Evolutionary conservation across 2,888 invertebrate genomes (phyloP), one percentile per base, ranked within the genome.

Genomic region (Ichneumoninae sp.): DNA sequence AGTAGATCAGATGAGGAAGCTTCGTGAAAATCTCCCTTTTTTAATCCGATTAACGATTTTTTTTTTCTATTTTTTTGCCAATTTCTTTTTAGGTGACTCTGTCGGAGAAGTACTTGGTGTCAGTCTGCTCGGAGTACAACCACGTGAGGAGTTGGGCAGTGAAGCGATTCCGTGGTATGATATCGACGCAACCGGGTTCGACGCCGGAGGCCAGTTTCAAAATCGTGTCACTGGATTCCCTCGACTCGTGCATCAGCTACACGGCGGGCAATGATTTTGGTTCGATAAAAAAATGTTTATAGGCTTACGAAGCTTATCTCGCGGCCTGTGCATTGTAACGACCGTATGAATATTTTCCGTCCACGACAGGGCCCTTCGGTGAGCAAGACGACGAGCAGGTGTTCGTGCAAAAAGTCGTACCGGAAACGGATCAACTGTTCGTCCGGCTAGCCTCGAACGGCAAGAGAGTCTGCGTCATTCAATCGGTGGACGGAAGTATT

Each of bases 371-470:
- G 5, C 99, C 99, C 0, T 99, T 98, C 93, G 99, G 99, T 0
- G 99, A 99, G 92, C 98, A 98, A 93, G 98, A 99, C 92, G 99
- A 99, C 92, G 98, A 99, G 91, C 99, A 98, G 95, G 97, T 99
- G 84, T 99, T 99, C 92, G 97, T 99, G 69, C 99, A 99, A 94
- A 98, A 99, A 95, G 98, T 99, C 13, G 98, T 99, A 16, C 99
- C 99, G 0, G 99, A 99, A 92, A 98, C 99, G 0, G 98, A 99
- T 94, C 98, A 98, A 86, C 94, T 99, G 33, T 99, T 98, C 93
- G 98, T 99, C 13, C 95, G 99, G 77, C 95, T 99, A 65, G 99
- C 99, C 1, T 99, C 99, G 0, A 98, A 98, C 93, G 99, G 99
- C 0, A 98, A 98, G 94, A 96, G 99, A 89, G 98, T 99, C 30